phyloP scores from a whole-genome alignment of 2,888 invertebrate genomes.

The Dynastes tityus region DNA sequence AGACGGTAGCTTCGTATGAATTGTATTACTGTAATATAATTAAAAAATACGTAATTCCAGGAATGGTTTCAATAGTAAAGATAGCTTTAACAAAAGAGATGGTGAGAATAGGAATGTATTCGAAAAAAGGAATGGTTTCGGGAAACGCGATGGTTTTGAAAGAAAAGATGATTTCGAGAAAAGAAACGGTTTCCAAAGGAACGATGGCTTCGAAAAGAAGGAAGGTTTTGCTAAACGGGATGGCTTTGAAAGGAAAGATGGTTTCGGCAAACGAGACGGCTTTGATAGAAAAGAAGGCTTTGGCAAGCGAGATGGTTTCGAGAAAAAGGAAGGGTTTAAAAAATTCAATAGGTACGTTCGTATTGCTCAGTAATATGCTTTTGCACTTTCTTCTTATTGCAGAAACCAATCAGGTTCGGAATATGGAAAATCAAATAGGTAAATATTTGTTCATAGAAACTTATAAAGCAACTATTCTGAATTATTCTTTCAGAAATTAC shows the following conservation, averaged over 20 bases:
- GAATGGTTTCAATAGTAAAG: not conserved
- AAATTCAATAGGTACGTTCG: conserved; percentile 16
- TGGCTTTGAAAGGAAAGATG: conserved; percentile 17
- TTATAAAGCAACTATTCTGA: no score
- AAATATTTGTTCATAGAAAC: not conserved
- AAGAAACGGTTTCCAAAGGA: conserved; percentile 41
- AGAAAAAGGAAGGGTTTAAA: conserved; percentile 25
- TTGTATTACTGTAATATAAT: not conserved
- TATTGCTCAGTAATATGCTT: not conserved
- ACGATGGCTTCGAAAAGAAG: conserved; percentile 5
- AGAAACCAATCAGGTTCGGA: conserved; percentile 22
- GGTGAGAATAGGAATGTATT: conserved; percentile 34
- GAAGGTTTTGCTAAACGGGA: conserved; percentile 27
- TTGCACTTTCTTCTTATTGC: not conserved
- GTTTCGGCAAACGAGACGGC: conserved; percentile 15
- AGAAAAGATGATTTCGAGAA: conserved; percentile 17
- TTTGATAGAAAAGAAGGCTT: conserved; percentile 38
- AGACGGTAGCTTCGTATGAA: conserved; percentile 1
- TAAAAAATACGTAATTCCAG: conserved; percentile 3
- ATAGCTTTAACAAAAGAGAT: conserved; percentile 27
- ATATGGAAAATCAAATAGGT: conserved; percentile 29
- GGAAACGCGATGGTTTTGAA: not conserved
- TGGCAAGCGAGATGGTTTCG: conserved; percentile 20
- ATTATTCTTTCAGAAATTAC: conserved; percentile 31
- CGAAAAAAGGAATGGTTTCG: conserved; percentile 5